Evolutionary conservation across 1,140 invertebrate genomes (phyloP).

Genomic region (Drosophila ogumai): DNA sequence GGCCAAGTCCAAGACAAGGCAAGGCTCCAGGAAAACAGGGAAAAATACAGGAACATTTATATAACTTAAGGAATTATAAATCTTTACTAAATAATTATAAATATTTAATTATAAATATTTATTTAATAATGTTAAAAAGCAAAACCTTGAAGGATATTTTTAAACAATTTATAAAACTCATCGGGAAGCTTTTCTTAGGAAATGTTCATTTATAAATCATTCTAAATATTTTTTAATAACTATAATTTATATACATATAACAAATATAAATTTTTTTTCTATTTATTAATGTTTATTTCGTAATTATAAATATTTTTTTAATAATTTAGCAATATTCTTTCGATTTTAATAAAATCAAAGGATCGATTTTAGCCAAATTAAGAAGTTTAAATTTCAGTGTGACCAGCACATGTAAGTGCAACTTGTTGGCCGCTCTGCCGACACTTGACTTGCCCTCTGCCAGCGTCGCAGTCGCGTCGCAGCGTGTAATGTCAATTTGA

Average conservation of each 20-base stretch:
- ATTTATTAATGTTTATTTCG: no score
- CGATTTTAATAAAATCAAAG: no score
- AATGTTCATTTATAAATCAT: neutral
- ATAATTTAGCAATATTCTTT: no score
- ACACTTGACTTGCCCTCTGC: constrained; percentile 48
- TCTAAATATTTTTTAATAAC: neutral
- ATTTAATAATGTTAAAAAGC: no score
- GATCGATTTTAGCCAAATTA: no score
- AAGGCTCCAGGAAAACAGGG: neutral
- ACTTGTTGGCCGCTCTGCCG: constrained; percentile 62
- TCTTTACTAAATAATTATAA: neutral
- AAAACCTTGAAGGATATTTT: no score
- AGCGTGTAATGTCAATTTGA: constrained; percentile 81
- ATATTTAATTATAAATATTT: neutral
- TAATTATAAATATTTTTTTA: no score
- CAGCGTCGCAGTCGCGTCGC: constrained; percentile 42
- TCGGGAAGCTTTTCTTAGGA: no score
- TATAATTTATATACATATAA: neutral
- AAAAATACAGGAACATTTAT: neutral
- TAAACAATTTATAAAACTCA: no score
- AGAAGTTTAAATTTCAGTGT: constrained; percentile 15
- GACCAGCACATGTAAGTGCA: constrained; percentile 68
- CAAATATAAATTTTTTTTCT: neutral
- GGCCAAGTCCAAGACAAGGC: neutral
- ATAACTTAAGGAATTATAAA: neutral